A percentile compares a stretch with the other conserved stretches of the same genome.
These are phyloP conservation scores for Laticauda colubrina DNA, from an alignment of 2,113 vertebrate genomes.

Conservation along the genomic window DNA sequence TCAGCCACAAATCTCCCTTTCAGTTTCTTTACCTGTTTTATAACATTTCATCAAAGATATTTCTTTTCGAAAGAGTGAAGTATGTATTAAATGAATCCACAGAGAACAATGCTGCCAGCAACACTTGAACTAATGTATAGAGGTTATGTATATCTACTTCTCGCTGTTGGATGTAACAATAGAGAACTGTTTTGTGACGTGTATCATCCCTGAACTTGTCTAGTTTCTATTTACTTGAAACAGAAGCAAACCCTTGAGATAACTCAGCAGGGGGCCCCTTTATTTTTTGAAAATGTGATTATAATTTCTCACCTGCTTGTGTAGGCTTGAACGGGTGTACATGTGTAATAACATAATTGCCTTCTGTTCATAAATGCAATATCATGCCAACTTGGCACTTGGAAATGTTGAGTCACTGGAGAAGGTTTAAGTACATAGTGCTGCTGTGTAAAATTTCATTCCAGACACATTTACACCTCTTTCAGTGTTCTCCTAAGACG, in stretches of 20 bases:
- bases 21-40: neutral
- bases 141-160: neutral
- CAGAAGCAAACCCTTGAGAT: neutral
- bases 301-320: neutral
- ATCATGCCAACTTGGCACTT: constrained; percentile 44
- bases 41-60: neutral
- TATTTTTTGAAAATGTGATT: neutral
- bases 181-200: neutral
- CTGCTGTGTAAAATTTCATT: constrained; percentile 22
- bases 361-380: constrained; percentile 52
- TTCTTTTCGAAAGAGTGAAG: neutral
- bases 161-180: neutral
- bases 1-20: neutral
- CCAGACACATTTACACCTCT: constrained; percentile 8
- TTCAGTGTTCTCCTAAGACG: rapidly evolving
- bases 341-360: constrained; percentile 28
- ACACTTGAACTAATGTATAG: neutral
- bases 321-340: constrained; percentile 2
- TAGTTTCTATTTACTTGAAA: neutral
- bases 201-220: neutral
- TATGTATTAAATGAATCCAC: neutral
- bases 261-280: neutral
- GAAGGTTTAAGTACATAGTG: constrained; percentile 22
- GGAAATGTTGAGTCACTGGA: neutral
- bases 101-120: neutral